These are phyloP conservation scores for Anas platyrhynchos DNA, from an alignment of 2,113 vertebrate species.

Conservation along the genomic window DNA sequence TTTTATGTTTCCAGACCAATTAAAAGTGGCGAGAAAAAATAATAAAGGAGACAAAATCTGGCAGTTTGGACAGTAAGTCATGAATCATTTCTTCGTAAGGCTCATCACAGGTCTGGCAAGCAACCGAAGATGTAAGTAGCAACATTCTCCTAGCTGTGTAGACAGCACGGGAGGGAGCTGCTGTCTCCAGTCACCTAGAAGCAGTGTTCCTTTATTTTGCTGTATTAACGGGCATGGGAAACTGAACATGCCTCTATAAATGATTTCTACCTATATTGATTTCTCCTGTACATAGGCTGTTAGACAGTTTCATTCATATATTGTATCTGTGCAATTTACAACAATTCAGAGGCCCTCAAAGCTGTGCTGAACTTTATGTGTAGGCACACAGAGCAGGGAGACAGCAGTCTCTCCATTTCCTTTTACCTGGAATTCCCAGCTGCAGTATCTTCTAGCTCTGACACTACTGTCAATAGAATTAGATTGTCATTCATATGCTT, in stretches of 20 bases:
- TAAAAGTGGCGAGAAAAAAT: not conserved
- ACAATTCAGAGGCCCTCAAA: not conserved
- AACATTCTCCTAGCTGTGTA: not conserved
- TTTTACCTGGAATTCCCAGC: not conserved
- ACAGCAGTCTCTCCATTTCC: not conserved
- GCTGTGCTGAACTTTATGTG: not conserved
- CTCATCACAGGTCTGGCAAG: not conserved
- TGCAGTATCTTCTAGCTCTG: not conserved
- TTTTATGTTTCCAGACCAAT: not conserved
- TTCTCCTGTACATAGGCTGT: not conserved
- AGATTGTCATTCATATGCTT: not conserved
- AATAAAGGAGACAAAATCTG: not conserved
- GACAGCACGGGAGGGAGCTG: accelerated
- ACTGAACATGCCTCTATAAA: not conserved
- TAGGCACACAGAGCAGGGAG: too few relatives aligned
- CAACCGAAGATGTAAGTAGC: not conserved
- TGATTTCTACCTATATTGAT: not conserved
- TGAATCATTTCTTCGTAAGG: not conserved
- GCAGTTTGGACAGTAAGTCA: not conserved
- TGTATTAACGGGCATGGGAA: not conserved
- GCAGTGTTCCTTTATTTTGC: not conserved
- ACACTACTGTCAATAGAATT: not conserved
- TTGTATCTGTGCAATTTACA: accelerated
- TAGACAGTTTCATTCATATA: not conserved
- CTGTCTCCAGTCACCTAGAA: not conserved